Percentiles rank a stretch among this genome's conserved stretches.
Conservation (phyloP, 2,113 vertebrate genomes). For the Nycticebus coucang region DNA sequence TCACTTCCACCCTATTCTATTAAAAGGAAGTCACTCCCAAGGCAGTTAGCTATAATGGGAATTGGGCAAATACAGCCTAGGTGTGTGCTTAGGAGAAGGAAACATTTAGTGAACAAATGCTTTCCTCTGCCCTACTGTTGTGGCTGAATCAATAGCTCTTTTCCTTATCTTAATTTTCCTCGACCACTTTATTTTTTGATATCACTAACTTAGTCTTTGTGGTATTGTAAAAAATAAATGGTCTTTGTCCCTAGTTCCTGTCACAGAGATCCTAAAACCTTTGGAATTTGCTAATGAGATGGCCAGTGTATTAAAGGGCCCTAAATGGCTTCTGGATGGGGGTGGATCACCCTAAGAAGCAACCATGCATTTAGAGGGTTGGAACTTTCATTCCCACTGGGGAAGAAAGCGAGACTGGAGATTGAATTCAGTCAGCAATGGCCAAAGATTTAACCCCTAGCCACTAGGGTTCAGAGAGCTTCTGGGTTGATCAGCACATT, state of each 20-base stretch:
- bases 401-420: not conserved
- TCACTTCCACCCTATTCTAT: not conserved
- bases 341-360: not conserved
- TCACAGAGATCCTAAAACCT: not conserved
- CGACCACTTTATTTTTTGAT: conserved; percentile 17
- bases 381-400: not conserved
- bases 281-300: conserved; percentile 10
- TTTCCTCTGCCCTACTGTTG: not conserved
- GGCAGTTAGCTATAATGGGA: not conserved
- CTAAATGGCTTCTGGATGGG: not conserved
- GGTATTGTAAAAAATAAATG: conserved; percentile 4
- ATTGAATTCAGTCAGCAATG: not conserved
- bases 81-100: not conserved
- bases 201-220: conserved; percentile 16
- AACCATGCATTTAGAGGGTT: not conserved
- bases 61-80: conserved; percentile 1
- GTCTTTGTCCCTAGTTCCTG: not conserved
- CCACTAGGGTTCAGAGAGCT: not conserved
- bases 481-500: not conserved
- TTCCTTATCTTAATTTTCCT: not conserved
- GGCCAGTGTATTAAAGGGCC: not conserved
- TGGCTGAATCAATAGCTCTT: not conserved
- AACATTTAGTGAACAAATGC: not conserved
- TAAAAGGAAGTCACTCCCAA: not conserved
- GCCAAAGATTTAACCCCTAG: not conserved